Conservation (phyloP, 2,888 invertebrate genomes). For the Watsonalla binaria region DNA sequence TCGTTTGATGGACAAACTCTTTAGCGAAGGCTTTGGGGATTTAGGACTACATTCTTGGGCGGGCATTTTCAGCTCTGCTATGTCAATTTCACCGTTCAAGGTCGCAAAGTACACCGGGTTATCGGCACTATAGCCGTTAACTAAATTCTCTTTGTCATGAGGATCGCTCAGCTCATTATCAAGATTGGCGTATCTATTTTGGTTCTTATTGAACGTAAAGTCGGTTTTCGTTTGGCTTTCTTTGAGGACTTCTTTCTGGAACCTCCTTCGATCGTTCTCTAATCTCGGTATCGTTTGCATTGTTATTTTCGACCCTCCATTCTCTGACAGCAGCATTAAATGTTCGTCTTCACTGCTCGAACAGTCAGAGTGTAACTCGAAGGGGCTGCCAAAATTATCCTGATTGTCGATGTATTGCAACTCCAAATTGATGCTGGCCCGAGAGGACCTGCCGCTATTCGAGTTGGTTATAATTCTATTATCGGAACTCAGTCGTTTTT, state of each 20-base stretch:
- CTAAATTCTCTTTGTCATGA: constrained; percentile 64
- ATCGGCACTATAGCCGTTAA: constrained; percentile 57
- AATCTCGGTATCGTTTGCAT: constrained; percentile 59
- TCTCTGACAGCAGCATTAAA: constrained; percentile 65
- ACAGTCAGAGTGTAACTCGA: constrained; percentile 60
- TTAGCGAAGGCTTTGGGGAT: constrained; percentile 51
- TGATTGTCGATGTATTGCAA: constrained; percentile 59
- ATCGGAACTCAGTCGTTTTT: constrained; percentile 70
- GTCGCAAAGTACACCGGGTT: constrained; percentile 69
- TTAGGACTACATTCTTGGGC: constrained; percentile 30
- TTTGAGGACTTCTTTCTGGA: constrained; percentile 60
- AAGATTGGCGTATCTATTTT: constrained; percentile 67
- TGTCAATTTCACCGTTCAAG: constrained; percentile 58
- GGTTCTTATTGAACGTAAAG: constrained; percentile 56
- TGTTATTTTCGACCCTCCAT: constrained; percentile 69
- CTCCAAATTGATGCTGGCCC: constrained; percentile 64
- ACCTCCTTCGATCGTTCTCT: constrained; percentile 38
- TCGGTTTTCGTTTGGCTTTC: constrained; percentile 60
- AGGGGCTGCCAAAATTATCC: constrained; percentile 52
- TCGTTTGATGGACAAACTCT: constrained; percentile 62
- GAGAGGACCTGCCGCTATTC: constrained; percentile 56
- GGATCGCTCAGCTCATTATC: constrained; percentile 72
- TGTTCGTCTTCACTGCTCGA: constrained; percentile 74
- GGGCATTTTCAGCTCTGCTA: constrained; percentile 39
- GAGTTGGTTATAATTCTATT: constrained; percentile 52